Percentiles rank a stretch among this genome's conserved stretches.
Evolutionary conservation across 2,113 vertebrate genomes (phyloP).

Genomic region (Arizona elegans): DNA sequence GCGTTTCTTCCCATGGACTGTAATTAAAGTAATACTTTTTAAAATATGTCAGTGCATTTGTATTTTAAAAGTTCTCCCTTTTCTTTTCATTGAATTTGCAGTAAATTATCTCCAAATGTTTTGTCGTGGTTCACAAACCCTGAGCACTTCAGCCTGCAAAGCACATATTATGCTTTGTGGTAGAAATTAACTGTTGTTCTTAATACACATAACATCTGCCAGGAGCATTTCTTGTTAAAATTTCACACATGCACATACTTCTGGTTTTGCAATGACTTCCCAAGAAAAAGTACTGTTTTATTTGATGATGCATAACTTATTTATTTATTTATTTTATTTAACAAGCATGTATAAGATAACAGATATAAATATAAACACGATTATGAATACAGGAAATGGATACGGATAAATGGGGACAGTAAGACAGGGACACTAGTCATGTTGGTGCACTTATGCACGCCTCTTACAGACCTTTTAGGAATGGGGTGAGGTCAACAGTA

Average conservation of each 20-base stretch:
- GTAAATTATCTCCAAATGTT: background rate
- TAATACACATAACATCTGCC: background rate
- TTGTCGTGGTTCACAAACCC: background rate
- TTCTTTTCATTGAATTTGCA: background rate
- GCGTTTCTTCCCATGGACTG: background rate
- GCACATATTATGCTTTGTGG: background rate
- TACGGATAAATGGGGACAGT: no score
- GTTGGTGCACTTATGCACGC: no score
- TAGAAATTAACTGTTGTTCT: background rate
- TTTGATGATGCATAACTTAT: background rate
- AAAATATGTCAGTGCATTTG: background rate
- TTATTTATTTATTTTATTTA: no score
- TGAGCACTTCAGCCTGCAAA: background rate
- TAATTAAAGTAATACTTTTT: background rate
- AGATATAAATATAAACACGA: no score
- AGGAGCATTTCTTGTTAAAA: background rate
- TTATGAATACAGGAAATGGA: no score
- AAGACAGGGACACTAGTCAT: no score
- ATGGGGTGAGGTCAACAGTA: no score
- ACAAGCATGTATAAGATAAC: no score
- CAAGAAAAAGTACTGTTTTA: background rate
- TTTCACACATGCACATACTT: background rate
- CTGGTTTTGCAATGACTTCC: background rate
- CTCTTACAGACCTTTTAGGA: no score
- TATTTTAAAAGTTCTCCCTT: background rate